Base-by-base conservation (phyloP, 2,797 vertebrate species). In the Tinamus major region DNA sequence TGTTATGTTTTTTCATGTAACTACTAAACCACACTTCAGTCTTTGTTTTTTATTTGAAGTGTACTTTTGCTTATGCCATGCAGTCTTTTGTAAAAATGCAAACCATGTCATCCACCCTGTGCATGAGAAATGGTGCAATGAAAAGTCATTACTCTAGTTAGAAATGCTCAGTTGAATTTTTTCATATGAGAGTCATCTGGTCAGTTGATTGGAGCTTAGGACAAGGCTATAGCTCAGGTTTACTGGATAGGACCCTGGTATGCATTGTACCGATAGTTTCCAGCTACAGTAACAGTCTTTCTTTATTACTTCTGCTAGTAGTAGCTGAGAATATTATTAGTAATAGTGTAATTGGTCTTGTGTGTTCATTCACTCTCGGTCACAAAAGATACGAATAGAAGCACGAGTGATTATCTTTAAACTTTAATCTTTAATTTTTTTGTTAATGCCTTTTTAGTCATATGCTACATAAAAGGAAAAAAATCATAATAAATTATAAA, bases 261-360 rank as follows among this genome's bases (percentile, higher is more conserved):
- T 92, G 89, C 93, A 93, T 96, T 95, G 89, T 86, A 24, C 89
- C 91, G 79, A 96, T 96, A 91, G 91, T 96, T 94, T 95, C 95
- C 94, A 95, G 85, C 85, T 92, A 24, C 55, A 78, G 93, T 93
- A 95, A 95, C 72, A 29, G 46, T 44, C 89, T 85, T 1, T 83
- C 87, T 93, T 87, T 79, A 42, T 83, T 93, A 64, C 59, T 84
- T 64, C 74, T 93, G 59, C 56, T 77, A 24, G 56, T 86, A 88
- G 93, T 95, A 89, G 85, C 71, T 79, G 72, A 39, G 59, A 75
- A n/a, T 94, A 81, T 95, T 96, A 63, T 69, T 89, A 85, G 90
- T 71, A 58, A 64, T 48, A 31, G 58, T 85, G 48, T 90, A 92
- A 69, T 63, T 68, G 74, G 27, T 74, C 33, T 87, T 67, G 23